phyloP scores from a whole-genome alignment of 2,888 invertebrate species.

The Stenurella melanura region DNA sequence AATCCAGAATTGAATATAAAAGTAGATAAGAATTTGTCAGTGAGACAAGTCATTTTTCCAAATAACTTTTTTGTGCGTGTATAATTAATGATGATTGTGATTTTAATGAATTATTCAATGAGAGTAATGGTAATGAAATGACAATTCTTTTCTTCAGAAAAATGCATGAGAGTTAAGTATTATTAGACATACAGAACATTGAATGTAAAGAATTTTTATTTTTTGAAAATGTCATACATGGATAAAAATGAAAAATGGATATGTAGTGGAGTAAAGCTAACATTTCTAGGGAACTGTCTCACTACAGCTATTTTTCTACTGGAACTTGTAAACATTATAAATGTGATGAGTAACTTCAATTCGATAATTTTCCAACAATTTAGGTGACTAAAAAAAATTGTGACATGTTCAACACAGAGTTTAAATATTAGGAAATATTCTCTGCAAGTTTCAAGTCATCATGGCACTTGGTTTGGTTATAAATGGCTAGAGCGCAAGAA shows the following conservation, averaged over 20 bases:
- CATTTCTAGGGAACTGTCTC: no score
- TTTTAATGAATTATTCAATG: background rate
- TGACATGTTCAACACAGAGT: no score
- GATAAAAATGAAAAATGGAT: constrained; percentile 28
- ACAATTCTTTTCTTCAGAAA: background rate
- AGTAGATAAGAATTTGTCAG: background rate
- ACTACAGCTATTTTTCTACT: no score
- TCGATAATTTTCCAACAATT: no score
- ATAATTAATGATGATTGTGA: constrained; percentile 1
- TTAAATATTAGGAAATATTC: no score
- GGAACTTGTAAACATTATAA: no score
- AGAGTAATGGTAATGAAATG: constrained; percentile 4
- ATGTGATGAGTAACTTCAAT: no score
- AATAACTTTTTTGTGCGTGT: background rate
- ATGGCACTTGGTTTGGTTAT: no score
- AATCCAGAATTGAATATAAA: background rate
- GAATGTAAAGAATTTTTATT: background rate
- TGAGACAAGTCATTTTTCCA: background rate
- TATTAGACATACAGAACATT: background rate
- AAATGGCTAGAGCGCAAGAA: no score
- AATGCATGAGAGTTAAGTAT: background rate
- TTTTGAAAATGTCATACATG: background rate
- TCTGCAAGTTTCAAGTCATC: no score
- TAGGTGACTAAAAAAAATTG: no score
- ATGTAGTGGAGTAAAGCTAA: no score